These are phyloP conservation scores for Mormyrus proboscirostris DNA, from an alignment of 2,797 vertebrate genomes.

Conservation along the genomic window DNA sequence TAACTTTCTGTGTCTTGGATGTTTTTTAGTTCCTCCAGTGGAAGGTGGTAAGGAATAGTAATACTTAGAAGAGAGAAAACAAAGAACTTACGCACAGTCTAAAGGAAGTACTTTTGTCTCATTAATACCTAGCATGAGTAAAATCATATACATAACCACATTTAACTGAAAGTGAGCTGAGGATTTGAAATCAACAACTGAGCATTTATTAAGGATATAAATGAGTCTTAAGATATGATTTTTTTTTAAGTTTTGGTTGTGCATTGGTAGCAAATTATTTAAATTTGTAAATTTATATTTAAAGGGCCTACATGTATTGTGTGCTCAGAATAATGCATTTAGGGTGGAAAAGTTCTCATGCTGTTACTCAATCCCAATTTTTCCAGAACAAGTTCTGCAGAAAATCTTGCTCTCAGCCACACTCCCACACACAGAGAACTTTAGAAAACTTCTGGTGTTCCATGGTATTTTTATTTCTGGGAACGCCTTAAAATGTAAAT, in stretches of 20 bases:
- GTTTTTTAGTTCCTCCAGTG: slow-evolving; percentile 27
- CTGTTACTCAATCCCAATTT: neutral
- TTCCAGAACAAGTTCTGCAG: neutral
- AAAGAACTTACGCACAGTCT: neutral
- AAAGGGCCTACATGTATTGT: neutral
- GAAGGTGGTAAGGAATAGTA: neutral
- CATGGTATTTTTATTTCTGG: slow-evolving; percentile 1
- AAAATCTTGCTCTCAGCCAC: neutral
- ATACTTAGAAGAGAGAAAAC: neutral
- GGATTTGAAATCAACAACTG: neutral
- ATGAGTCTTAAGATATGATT: neutral
- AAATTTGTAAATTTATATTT: neutral
- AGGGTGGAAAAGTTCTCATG: neutral
- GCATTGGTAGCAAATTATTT: neutral
- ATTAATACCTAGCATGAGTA: neutral
- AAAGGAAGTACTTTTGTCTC: neutral
- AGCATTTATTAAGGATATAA: neutral
- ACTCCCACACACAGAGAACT: neutral
- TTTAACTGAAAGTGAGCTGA: neutral
- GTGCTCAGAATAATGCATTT: neutral
- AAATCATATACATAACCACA: neutral
- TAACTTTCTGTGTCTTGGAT: slow-evolving; percentile 33
- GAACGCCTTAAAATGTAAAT: slow-evolving; percentile 19
- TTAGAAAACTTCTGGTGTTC: neutral
- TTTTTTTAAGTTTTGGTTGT: neutral